These are phyloP conservation scores for Euzophera pinguis DNA, from an alignment of 2,888 invertebrate species.

Conservation along the genomic window DNA sequence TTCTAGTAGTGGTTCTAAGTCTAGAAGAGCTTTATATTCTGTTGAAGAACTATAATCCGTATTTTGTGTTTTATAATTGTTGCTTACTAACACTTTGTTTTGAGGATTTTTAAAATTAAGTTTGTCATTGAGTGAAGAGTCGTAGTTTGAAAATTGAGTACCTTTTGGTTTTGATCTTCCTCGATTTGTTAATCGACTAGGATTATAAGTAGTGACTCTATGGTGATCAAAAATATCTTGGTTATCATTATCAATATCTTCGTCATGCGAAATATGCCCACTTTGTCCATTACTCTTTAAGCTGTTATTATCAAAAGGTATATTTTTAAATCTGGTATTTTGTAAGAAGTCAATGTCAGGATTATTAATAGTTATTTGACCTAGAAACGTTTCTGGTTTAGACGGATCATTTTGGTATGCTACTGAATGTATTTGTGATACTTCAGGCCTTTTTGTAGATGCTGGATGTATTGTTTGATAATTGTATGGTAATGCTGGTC, in stretches of 20 bases:
- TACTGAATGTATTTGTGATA: conserved; percentile 77
- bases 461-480: conserved; percentile 69
- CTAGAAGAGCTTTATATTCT: conserved; percentile 72
- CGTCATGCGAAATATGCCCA: conserved; percentile 61
- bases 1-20: conserved; percentile 79
- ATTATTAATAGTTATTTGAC: conserved; percentile 81
- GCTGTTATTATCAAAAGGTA: conserved; percentile 73
- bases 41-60: conserved; percentile 56
- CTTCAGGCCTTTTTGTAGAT: conserved; percentile 77
- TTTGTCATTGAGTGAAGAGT: conserved; percentile 40
- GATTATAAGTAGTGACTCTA: conserved; percentile 72
- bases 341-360: conserved; percentile 75
- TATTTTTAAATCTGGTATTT: conserved; percentile 66
- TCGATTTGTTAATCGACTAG: conserved; percentile 55
- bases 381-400: conserved; percentile 81
- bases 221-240: conserved; percentile 67
- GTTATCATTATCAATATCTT: conserved; percentile 62
- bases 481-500: conserved; percentile 65
- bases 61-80: conserved; percentile 37
- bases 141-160: conserved; percentile 47
- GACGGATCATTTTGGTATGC: conserved; percentile 80
- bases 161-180: conserved; percentile 55
- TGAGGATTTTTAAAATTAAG: conserved; percentile 33
- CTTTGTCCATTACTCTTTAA: conserved; percentile 67
- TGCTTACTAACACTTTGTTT: conserved; percentile 37